Base-by-base conservation (phyloP, 1,140 invertebrate species). In the Berghia stephanieae region DNA sequence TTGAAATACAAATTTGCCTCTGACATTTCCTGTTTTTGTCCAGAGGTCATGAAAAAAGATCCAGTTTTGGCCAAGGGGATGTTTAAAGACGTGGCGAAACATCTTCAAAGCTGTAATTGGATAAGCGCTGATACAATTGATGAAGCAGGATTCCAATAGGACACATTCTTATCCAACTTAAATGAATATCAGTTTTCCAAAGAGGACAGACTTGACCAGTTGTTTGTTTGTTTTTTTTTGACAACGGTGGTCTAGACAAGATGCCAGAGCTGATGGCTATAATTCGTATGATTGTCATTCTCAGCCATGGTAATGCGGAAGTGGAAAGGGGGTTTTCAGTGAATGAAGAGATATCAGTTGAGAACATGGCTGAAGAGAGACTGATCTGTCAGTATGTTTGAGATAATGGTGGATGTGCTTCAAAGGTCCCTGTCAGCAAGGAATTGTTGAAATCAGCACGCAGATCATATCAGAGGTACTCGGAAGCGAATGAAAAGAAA, bases 321-420 rank as follows among this genome's bases (percentile, higher is more conserved):
- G 83, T 83, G 21, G 81, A 83, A 60, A 57, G 81, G 24, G 83
- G 83, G 2, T 84, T 84, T 70, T 83, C 78, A 16, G 46, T 82
- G 18, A 84, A 83, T 52, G 80, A 81, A 49, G 67, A 82, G 55
- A 55, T 82, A 16, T n/a, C 42, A 38, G 68, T 80, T 5, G 83
- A 84, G 63, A 84, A 84, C 77, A 24, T 83, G 60, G 52, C 44
- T 66, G 77, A 84, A 63, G 27, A 79, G 40, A 77, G 80, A 44
- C 16, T 79, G 40, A 66, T 79, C 36, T 81, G 74, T 68, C 67
- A 79, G n/a, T 34, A 81, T 79, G 63, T 81, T 1, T 52, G 66
- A 5, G n/a, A 16, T 72, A 44, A 69, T 66, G 79, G 79, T 2
- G 71, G 71, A 21, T n/a, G n/a, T n/a, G 21, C 77, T 34, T 21